Base-by-base conservation (phyloP, 30 jellyfish, hydroid and myxozoan genomes). In the Rhopilema esculentum region DNA sequence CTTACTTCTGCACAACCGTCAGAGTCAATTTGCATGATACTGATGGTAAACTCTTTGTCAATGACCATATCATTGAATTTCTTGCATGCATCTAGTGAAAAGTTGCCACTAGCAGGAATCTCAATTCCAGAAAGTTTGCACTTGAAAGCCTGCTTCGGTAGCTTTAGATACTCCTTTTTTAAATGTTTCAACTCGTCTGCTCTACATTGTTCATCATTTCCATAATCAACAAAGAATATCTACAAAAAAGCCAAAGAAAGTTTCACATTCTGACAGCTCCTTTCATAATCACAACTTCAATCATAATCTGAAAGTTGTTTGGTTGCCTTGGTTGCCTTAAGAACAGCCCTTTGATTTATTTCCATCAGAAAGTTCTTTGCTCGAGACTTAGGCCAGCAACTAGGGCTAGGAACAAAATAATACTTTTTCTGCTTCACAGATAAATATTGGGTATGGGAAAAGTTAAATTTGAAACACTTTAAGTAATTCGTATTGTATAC, bases 161-260 rank as follows among this genome's bases (percentile, higher is more conserved):
- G 88, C 74, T 89, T 80, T 50, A 89, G 76, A 80, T 91, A 95
- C 73, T 95, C 99, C 48, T 90, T 86, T 49, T 69, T 81, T 66
- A 95, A 87, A 27, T 80, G 75, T 86, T 84, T 78, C 67, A 95
- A 57, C 28, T 67, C 93, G 29, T 62, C 77, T 21, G 51, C 18
- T 18, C 84, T 66, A 27, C 83, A 79, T 12, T 57, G 76, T 31
- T 95, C 99, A 66, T 66, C 75, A 68, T 95, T 95, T 1, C 99
- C 99, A 95, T 89, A 95, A 69, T 95, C 99, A 70, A 95, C 93
- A 81, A 75, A 95, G 28, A 49, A 80, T 15, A 95, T 89, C 99
- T 95, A 66, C 7, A 66, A 84, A 0, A 64, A 22, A 6, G 31
- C 1, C 21, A 61, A 85, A 19, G 40, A 29, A 27, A 40, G 8